Evolutionary conservation across 2,113 vertebrate species (phyloP).

Genomic region (Bambusicola thoracicus): DNA sequence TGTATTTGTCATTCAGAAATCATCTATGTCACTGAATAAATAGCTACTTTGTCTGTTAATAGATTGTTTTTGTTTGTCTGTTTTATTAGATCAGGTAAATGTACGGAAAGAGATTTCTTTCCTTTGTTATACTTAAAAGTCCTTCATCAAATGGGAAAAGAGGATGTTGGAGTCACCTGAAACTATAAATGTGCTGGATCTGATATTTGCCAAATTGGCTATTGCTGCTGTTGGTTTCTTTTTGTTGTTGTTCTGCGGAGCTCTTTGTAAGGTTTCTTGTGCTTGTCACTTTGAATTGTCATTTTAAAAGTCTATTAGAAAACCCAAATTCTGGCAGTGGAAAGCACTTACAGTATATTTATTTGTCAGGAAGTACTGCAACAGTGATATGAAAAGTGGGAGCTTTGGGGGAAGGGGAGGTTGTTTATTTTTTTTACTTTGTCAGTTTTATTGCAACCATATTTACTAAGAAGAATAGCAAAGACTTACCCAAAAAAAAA

Average conservation of each 20-base stretch:
- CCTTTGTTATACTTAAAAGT: not conserved
- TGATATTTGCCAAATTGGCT: not conserved
- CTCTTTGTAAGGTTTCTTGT: not conserved
- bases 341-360: not conserved
- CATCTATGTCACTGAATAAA: not conserved
- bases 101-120: not conserved
- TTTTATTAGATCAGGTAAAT: not conserved
- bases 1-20: not conserved
- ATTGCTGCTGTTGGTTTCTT: not conserved
- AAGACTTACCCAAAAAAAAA: not conserved
- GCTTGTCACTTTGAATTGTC: not conserved
- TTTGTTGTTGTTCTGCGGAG: not conserved
- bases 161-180: not conserved
- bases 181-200: not conserved
- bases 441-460: not conserved
- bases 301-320: not conserved
- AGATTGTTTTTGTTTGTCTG: not conserved
- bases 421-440: not conserved
- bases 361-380: not conserved
- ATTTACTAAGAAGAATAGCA: not conserved
- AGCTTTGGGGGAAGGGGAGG: not conserved
- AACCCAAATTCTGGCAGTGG: not conserved
- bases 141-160: not conserved
- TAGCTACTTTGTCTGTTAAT: not conserved
- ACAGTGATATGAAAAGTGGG: not conserved